A percentile compares a stretch with the other conserved stretches of the same genome.
Conservation (phyloP, 2,113 vertebrate species). For the Picathartes gymnocephalus region DNA sequence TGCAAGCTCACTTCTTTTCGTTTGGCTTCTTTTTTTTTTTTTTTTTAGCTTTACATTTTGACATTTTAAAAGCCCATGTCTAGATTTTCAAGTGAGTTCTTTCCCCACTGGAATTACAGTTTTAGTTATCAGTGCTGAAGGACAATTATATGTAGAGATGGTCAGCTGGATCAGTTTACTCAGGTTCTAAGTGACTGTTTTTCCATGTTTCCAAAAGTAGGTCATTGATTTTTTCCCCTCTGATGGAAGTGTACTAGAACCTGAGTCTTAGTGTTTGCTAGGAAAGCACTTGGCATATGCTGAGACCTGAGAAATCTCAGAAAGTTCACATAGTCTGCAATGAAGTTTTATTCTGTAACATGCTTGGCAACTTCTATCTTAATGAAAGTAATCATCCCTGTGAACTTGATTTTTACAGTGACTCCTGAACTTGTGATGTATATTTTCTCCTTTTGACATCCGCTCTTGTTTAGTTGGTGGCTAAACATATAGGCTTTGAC, state of each 20-base stretch:
- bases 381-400: not conserved
- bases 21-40: not conserved
- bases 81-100: conserved; percentile 17
- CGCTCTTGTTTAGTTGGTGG: not conserved
- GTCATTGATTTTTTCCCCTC: not conserved
- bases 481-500: not conserved
- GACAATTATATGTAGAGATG: not conserved
- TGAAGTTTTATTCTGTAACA: not conserved
- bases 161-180: conserved; percentile 6
- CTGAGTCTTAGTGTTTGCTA: not conserved
- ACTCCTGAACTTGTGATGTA: not conserved
- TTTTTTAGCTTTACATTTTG: not conserved
- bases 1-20: not conserved
- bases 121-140: not conserved
- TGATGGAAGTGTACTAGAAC: not conserved
- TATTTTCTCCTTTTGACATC: not conserved
- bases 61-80: conserved; percentile 20
- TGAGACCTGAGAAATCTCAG: not conserved
- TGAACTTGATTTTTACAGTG: not conserved
- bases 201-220: not conserved
- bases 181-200: not conserved
- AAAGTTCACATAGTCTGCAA: not conserved
- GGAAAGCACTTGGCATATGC: not conserved
- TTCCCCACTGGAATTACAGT: not conserved
- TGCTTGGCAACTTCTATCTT: not conserved